Evolutionary conservation across 2,888 invertebrate genomes (phyloP), one percentile per base, ranked within the genome.

Genomic region (Heliconius aoede): DNA sequence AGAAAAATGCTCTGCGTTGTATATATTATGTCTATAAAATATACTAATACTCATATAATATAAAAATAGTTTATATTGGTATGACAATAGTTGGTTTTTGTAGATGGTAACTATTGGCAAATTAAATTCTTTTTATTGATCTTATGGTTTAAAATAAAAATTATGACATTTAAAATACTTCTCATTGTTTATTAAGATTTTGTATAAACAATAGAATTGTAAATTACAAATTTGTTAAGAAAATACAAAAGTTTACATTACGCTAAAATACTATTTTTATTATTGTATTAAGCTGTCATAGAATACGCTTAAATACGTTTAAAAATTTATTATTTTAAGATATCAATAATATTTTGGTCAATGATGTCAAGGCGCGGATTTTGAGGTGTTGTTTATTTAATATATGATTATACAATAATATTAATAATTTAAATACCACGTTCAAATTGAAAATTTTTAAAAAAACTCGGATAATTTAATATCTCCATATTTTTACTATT

Each of bases 31-130:
- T 55, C 9, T n/a, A 55, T 55, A 55, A 55, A 55, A 55, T 60
- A 24, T 60, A 24, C 26, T 26, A 60, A 60, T 26, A 60, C 26
- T 26, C 24, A 26, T 60, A 60, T 26, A 60, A 24, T 46, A 18
- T 1, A 4, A 60, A 7, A 60, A 60, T 60, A 26, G 11, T 60
- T 60, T n/a, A 15, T 26, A 26, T 15, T 60, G 1, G 24, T 55
- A 55, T 8, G n/a, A 55, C 46, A 46, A 36, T 36, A 36, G 3
- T 60, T 26, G 24, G 7, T n/a, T 65, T 65, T 65, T 32, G 5
- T 36, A 32, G 21, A 64, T 36, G 32, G 64, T 65, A 65, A 65
- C 64, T 32, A 32, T 65, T 65, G 32, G 65, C 32, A 65, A 24
- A 65, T 24, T 21, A n/a, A 32, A 36, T 36, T 36, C 36, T 36